phyloP scores from a whole-genome alignment of 2,888 invertebrate genomes.

The Endotricha flammealis region DNA sequence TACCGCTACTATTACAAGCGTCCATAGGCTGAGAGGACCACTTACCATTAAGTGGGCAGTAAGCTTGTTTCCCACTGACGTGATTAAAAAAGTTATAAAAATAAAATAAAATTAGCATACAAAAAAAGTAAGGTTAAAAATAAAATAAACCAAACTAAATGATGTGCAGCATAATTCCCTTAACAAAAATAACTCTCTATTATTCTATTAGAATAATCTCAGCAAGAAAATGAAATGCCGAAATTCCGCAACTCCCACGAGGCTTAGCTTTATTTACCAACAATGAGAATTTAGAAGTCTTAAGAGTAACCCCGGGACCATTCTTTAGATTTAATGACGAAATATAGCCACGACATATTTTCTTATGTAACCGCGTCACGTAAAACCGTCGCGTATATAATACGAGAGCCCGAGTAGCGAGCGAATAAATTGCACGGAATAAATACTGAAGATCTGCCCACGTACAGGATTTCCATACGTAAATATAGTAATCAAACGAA shows the following conservation, averaged over 20 bases:
- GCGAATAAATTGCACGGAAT: not conserved
- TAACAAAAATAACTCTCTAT: not conserved
- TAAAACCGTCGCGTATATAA: conserved; percentile 3
- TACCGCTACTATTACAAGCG: too few species aligned
- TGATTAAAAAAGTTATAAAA: too few species aligned
- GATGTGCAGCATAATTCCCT: not conserved
- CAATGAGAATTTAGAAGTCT: conserved; percentile 8
- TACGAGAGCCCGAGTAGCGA: not conserved
- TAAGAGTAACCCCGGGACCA: conserved; percentile 3
- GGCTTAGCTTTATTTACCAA: conserved; percentile 4
- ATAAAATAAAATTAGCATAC: too few species aligned
- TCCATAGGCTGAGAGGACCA: too few species aligned
- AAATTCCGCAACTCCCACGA: not conserved
- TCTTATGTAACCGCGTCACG: conserved; percentile 17
- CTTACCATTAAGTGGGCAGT: too few species aligned
- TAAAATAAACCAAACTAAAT: too few species aligned
- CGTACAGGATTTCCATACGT: conserved; percentile 33
- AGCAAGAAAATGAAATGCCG: not conserved
- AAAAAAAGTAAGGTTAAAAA: too few species aligned
- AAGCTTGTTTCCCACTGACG: too few species aligned
- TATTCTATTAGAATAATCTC: not conserved
- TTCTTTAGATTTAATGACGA: conserved; percentile 33
- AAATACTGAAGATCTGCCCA: conserved; percentile 13
- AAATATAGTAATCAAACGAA: conserved; percentile 20
- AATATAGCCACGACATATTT: conserved; percentile 33